Evolutionary conservation across 2,888 invertebrate genomes (phyloP).

Genomic region (Yponomeuta cagnagella): DNA sequence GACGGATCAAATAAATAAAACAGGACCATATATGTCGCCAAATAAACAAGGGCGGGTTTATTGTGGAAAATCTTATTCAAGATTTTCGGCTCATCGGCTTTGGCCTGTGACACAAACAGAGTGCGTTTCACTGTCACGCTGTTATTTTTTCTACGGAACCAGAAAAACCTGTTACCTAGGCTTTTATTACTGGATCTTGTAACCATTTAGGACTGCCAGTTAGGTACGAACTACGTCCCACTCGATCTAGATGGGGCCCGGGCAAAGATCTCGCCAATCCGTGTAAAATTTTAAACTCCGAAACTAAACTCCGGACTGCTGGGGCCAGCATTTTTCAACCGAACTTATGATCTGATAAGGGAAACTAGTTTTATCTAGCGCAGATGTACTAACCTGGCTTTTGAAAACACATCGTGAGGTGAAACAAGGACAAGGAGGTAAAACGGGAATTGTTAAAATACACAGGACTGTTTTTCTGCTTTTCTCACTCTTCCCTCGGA

Average conservation of each 20-base stretch:
- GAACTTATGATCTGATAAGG: conserved; percentile 4
- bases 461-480: background rate
- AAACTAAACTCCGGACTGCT: conserved; percentile 22
- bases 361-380: background rate
- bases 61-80: no score
- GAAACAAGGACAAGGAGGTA: background rate
- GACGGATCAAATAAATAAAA: no score
- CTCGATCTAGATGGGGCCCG: background rate
- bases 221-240: background rate
- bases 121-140: no score
- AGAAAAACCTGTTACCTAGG: no score
- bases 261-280: conserved; percentile 18
- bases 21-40: no score
- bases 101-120: no score
- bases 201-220: background rate
- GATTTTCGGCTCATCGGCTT: no score
- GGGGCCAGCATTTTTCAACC: conserved; percentile 34
- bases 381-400: background rate
- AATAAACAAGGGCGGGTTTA: no score
- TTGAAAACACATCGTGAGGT: background rate
- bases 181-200: background rate
- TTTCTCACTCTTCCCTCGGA: no score
- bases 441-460: background rate
- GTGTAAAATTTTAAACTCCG: conserved; percentile 36
- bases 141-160: no score